Percentiles rank a stretch among this genome's conserved stretches.
These are phyloP conservation scores for Abrostola triplasia DNA, from an alignment of 2,888 invertebrate genomes.

Conservation along the genomic window DNA sequence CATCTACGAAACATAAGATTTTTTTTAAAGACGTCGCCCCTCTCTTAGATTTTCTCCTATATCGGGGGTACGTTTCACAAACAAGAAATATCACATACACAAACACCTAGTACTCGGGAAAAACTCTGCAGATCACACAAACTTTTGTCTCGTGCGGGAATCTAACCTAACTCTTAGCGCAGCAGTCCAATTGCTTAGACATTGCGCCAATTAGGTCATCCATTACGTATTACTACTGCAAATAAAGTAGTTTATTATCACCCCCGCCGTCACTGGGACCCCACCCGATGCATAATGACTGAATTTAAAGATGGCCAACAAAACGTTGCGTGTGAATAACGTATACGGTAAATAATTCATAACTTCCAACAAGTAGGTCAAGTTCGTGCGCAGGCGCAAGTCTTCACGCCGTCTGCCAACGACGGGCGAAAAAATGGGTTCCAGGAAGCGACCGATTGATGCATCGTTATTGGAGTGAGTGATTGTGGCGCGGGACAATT, in stretches of 20 bases:
- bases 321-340: constrained; percentile 57
- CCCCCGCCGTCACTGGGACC: constrained; percentile 18
- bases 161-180: too few species aligned
- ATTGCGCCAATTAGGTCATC: too few species aligned
- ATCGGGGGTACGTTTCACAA: too few species aligned
- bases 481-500: background rate
- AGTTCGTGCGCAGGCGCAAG: constrained; percentile 69
- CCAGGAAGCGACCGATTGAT: constrained; percentile 44
- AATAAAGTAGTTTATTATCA: background rate
- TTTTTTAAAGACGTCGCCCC: too few species aligned
- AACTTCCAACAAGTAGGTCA: constrained; percentile 74
- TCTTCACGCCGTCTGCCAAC: constrained; percentile 49
- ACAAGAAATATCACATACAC: too few species aligned
- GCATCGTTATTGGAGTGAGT: constrained; percentile 21
- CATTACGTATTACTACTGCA: too few species aligned
- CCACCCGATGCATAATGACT: constrained; percentile 37
- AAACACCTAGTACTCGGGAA: too few species aligned
- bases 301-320: constrained; percentile 47
- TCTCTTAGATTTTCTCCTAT: too few species aligned
- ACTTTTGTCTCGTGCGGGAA: too few species aligned
- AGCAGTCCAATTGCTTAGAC: too few species aligned
- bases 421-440: constrained; percentile 40
- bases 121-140: too few species aligned
- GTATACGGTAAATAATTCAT: constrained; percentile 74
- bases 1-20: too few species aligned